Base-by-base conservation (phyloP, 2,888 invertebrate species). In the Nudaria mundana region DNA sequence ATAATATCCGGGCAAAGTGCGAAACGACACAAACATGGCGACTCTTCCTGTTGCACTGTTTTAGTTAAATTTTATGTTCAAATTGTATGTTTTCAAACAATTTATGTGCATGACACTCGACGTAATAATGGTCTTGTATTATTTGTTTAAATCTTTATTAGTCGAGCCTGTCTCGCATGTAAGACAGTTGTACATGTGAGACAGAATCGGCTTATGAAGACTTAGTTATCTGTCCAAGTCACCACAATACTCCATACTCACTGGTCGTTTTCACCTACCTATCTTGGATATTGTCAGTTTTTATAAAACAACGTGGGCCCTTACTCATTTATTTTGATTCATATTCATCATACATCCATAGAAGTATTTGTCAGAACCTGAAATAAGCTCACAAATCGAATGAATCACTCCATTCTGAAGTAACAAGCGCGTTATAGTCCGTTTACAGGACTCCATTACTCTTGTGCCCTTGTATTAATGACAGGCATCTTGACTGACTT, bases 401-500 rank as follows among this genome's bases (percentile, higher is more conserved):
- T 63, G 67, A 61, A 71, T 74, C 69, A 66, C 52, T 59, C 53
- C 49, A 60, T 57, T 57, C 40, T 68, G 63, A 73, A 77, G 70
- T 77, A 81, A 81, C 81, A 76, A 71, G 65, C 75, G 76, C 71
- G 76, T 77, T 77, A 78, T 71, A 67, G 66, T 65, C 56, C 73
- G 71, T 72, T 80, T 75, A 74, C 71, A 56, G 69, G 64, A 55
- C 52, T 48, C 75, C 78, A 79, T 82, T 74, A 76, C 71, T 81
- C 82, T 78, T 76, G 65, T 70, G 56, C 58, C 54, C 57, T n/a
- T n/a, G 74, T 83, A 83, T 84, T 83, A 82, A 83, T 81, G 84
- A 82, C 81, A 70, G 65, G 65, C 78, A 70, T 76, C 81, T 77
- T 76, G 78, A 74, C 77, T 77, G 79, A 78, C 80, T 81, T 82